These are phyloP conservation scores for Crambe crambe DNA, from an alignment of 37 sponge, comb jelly and placozoan genomes.

Conservation along the genomic window DNA sequence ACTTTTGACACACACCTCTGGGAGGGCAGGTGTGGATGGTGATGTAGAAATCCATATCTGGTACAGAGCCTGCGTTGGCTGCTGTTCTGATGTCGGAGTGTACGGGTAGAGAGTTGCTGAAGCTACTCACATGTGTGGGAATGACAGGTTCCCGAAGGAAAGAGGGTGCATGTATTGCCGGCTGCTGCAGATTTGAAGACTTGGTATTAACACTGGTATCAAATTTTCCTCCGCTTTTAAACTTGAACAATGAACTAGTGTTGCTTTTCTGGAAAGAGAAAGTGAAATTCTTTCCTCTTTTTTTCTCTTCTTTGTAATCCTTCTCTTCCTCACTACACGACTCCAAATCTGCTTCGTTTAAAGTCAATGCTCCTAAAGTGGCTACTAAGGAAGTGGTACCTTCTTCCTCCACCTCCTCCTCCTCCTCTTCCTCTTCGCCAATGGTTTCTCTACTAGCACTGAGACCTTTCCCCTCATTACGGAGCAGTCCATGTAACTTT, in stretches of 20 bases:
- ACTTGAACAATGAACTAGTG: neutral
- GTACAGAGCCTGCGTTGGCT: constrained; percentile 3
- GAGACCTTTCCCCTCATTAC: neutral
- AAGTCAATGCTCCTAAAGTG: neutral
- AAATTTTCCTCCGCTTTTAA: neutral
- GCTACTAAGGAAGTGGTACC: neutral
- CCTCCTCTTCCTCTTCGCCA: neutral
- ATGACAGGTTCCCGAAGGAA: neutral
- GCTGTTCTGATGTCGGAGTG: neutral
- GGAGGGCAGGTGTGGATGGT: constrained; percentile 63
- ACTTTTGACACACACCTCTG: constrained; percentile 73
- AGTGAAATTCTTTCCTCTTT: neutral
- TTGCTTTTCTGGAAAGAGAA: neutral
- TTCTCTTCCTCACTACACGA: neutral
- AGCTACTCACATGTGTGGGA: neutral
- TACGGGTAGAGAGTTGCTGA: neutral
- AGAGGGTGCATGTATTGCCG: neutral
- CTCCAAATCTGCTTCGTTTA: too few species aligned
- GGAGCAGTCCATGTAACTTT: neutral
- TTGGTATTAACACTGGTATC: neutral
- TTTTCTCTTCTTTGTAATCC: neutral
- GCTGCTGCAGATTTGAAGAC: neutral
- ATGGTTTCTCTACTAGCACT: neutral
- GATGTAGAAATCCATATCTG: constrained; percentile 59
- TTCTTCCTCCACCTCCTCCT: neutral